These are phyloP conservation scores for Aplochiton taeniatus DNA, from an alignment of 2,797 vertebrate genomes.

Conservation along the genomic window DNA sequence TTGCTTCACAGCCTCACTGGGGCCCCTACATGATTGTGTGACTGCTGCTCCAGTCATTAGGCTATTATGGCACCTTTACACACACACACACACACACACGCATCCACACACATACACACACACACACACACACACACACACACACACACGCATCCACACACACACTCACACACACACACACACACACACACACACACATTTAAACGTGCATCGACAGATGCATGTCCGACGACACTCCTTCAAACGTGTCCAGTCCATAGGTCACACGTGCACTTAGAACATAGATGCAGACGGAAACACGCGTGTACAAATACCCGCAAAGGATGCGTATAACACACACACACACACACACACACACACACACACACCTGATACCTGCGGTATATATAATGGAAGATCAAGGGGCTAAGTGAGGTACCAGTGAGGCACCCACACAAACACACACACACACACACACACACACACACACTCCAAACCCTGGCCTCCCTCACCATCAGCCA, in stretches of 20 bases:
- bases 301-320: no score
- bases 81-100: neutral
- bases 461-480: no score
- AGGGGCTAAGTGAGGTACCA: no score
- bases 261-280: neutral
- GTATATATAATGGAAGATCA: no score
- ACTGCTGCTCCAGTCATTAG: slow-evolving; percentile 64
- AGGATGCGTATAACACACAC: no score
- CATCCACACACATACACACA: neutral
- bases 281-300: no score
- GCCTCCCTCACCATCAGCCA: no score
- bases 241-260: neutral
- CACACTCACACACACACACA: neutral
- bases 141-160: slow-evolving; percentile 2
- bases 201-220: neutral
- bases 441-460: no score
- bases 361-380: no score
- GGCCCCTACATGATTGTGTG: slow-evolving; percentile 65
- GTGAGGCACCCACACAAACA: no score
- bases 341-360: no score
- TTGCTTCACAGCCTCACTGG: slow-evolving; percentile 68
- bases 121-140: neutral
- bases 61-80: slow-evolving; percentile 56
- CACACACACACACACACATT: slow-evolving; percentile 1
- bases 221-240: neutral